These are phyloP conservation scores for Sus scrofa DNA, from an alignment of 2,113 vertebrate species.

Conservation along the genomic window T2T-Sscrofa CM000812.6:287080001-287080500, in stretches of 20 bases:
- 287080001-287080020: fast-evolving
- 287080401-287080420: fast-evolving
- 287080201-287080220: constrained; percentile 95
- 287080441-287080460: neutral
- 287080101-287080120: neutral
- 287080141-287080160: fast-evolving
- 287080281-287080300: constrained; percentile 97
- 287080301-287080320: constrained; percentile 89
- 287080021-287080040: fast-evolving
- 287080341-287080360: neutral
- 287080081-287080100: fast-evolving
- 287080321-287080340: neutral
- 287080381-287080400: fast-evolving
- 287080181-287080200: constrained; percentile 95
- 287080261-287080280: constrained; percentile 94
- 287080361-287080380: neutral
- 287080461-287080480: neutral
- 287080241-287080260: constrained; percentile 96
- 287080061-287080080: fast-evolving
- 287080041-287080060: neutral
- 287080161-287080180: constrained; percentile 91
- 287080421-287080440: neutral
- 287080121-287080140: neutral
- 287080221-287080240: constrained; percentile 99
- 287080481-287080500: neutral